Evolutionary conservation across 2,888 invertebrate genomes (phyloP).

Genomic region (Celastrina argiolus): DNA sequence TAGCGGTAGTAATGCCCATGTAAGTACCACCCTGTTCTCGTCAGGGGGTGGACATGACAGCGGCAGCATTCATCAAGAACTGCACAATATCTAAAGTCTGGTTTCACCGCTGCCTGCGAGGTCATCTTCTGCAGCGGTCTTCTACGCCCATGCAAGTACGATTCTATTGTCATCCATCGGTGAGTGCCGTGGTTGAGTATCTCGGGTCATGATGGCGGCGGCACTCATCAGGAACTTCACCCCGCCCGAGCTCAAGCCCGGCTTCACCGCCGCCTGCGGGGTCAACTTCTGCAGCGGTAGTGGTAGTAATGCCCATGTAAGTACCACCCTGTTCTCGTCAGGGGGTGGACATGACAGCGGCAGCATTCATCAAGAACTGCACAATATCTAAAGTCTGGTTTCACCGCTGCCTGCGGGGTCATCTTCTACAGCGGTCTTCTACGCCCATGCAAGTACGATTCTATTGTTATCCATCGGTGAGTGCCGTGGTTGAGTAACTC

Average conservation of each 20-base stretch:
- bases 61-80: slow-evolving; percentile 41
- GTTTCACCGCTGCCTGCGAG: slow-evolving; percentile 76
- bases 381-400: slow-evolving; percentile 52
- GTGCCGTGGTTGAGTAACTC: slow-evolving; percentile 43
- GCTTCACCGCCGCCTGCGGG: slow-evolving; percentile 79
- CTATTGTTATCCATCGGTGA: slow-evolving; percentile 66
- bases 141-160: slow-evolving; percentile 61
- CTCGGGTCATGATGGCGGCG: slow-evolving; percentile 38
- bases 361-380: slow-evolving; percentile 41
- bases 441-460: slow-evolving; percentile 62
- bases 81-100: slow-evolving; percentile 53
- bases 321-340: slow-evolving; percentile 63
- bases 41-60: slow-evolving; percentile 42
- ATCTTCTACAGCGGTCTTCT: slow-evolving; percentile 77
- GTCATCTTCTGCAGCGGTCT: slow-evolving; percentile 79
- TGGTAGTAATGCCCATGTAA: slow-evolving; percentile 62
- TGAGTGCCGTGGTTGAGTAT: slow-evolving; percentile 45
- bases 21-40: slow-evolving; percentile 65
- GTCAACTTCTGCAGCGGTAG: slow-evolving; percentile 85
- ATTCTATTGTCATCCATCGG: slow-evolving; percentile 66
- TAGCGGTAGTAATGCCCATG: slow-evolving; percentile 68
- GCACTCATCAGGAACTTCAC: slow-evolving; percentile 43
- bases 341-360: slow-evolving; percentile 42
- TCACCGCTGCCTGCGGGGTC: slow-evolving; percentile 80
- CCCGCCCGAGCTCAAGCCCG: slow-evolving; percentile 42